Evolutionary conservation across 2,888 invertebrate species (phyloP).

Genomic region (Hydrotaea cyrtoneurina): DNA sequence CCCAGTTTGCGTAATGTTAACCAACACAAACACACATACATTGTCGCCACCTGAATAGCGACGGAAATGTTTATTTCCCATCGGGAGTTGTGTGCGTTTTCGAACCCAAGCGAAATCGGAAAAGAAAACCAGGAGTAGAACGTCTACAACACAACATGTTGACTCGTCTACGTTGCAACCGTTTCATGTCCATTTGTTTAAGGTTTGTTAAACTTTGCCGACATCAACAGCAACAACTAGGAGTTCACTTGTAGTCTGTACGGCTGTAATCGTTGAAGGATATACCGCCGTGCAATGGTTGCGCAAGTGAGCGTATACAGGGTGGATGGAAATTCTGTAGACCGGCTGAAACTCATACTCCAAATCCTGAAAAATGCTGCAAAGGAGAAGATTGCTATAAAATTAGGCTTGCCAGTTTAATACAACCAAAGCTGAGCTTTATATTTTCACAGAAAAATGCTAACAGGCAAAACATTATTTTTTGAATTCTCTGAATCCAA

Average conservation of each 20-base stretch:
- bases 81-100: slow-evolving; percentile 52
- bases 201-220: neutral
- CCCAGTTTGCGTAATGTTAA: slow-evolving; percentile 34
- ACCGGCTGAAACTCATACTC: too few species aligned
- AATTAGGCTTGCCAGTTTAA: too few species aligned
- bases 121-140: slow-evolving; percentile 25
- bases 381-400: too few species aligned
- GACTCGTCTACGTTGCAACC: neutral
- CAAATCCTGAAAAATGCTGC: too few species aligned
- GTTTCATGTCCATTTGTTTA: neutral
- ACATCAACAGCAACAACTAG: neutral
- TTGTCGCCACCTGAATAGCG: neutral
- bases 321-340: neutral
- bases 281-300: neutral
- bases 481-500: too few species aligned
- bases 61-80: slow-evolving; percentile 61
- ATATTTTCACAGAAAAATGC: too few species aligned
- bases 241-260: neutral
- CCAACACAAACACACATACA: neutral
- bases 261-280: neutral
- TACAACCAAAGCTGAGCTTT: too few species aligned
- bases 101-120: slow-evolving; percentile 13
- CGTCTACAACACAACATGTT: slow-evolving; percentile 32
- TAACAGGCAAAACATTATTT: too few species aligned
- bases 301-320: neutral